Conservation (phyloP, 2,888 invertebrate species). For the Protodeltote pygarga region DNA sequence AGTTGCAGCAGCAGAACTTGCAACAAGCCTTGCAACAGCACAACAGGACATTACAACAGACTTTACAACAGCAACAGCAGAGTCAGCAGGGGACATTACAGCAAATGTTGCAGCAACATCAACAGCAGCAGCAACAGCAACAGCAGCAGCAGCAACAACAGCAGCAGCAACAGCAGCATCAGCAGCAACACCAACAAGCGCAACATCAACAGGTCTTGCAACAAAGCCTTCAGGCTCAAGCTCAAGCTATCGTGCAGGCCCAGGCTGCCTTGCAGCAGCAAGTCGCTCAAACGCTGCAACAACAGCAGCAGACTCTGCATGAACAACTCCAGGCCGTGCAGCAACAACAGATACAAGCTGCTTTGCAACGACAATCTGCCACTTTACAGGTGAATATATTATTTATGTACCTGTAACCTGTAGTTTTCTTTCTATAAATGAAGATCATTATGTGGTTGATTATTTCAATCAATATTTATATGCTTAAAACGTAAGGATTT, state of each 20-base stretch:
- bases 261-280: conserved; percentile 81
- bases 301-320: conserved; percentile 80
- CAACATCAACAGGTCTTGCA: conserved; percentile 78
- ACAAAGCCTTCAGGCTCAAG: conserved; percentile 81
- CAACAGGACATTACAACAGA: conserved; percentile 56
- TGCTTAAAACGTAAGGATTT: too few relatives aligned
- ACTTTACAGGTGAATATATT: conserved; percentile 71
- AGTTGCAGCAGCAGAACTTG: conserved; percentile 74
- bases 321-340: conserved; percentile 81
- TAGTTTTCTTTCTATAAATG: not conserved
- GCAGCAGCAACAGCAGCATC: conserved; percentile 63
- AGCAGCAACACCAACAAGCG: conserved; percentile 66
- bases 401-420: not conserved
- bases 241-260: conserved; percentile 79
- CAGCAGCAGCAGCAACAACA: conserved; percentile 62
- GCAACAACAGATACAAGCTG: conserved; percentile 83
- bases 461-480: too few relatives aligned
- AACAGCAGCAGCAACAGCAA: conserved; percentile 62
- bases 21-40: conserved; percentile 70
- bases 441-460: not conserved
- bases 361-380: conserved; percentile 79
- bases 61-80: conserved; percentile 66
- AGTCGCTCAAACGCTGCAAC: conserved; percentile 79
- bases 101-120: conserved; percentile 64
- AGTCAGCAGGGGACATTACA: conserved; percentile 48